These are phyloP conservation scores for Epizoanthus scotinus DNA, from an alignment of 92 coral and sea anemone genomes.

Conservation along the genomic window DNA sequence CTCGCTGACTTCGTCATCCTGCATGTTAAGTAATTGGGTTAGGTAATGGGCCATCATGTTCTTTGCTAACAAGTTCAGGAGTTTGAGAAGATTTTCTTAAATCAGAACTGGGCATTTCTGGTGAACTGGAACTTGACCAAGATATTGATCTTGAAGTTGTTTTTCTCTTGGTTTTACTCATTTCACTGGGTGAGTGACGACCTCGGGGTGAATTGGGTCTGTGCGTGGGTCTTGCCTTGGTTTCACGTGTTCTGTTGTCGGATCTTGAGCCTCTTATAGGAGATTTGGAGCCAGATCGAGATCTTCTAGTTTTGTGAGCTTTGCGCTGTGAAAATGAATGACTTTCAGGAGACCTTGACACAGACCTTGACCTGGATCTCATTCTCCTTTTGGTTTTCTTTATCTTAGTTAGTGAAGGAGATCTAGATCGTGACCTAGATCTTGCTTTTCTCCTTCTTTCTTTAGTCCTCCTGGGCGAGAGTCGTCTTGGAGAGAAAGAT, in stretches of 20 bases:
- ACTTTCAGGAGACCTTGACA: constrained; percentile 35
- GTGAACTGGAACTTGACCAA: constrained; percentile 23
- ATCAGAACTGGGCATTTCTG: constrained; percentile 4
- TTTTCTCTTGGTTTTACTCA: not conserved
- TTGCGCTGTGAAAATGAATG: constrained; percentile 15
- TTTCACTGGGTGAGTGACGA: not conserved
- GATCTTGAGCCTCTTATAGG: constrained; percentile 29
- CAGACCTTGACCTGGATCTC: constrained; percentile 12
- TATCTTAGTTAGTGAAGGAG: constrained; percentile 13
- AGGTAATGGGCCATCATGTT: not conserved
- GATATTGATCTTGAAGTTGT: constrained; percentile 18
- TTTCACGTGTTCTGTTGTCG: not conserved
- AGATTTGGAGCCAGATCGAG: constrained; percentile 39
- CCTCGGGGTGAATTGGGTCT: constrained; percentile 39
- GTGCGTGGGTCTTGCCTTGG: constrained; percentile 13
- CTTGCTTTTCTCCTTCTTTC: not conserved
- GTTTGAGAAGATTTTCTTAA: not conserved
- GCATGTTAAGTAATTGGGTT: not conserved
- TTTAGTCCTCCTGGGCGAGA: constrained; percentile 22
- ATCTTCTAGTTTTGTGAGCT: constrained; percentile 7
- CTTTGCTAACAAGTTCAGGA: not conserved
- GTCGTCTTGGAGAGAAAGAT: constrained; percentile 16
- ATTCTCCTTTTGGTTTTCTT: constrained; percentile 41
- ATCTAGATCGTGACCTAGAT: not conserved
- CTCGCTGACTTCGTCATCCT: not conserved